These are phyloP conservation scores for Balaeniceps rex DNA, from an alignment of 2,113 vertebrate genomes.

Conservation along the genomic window DNA sequence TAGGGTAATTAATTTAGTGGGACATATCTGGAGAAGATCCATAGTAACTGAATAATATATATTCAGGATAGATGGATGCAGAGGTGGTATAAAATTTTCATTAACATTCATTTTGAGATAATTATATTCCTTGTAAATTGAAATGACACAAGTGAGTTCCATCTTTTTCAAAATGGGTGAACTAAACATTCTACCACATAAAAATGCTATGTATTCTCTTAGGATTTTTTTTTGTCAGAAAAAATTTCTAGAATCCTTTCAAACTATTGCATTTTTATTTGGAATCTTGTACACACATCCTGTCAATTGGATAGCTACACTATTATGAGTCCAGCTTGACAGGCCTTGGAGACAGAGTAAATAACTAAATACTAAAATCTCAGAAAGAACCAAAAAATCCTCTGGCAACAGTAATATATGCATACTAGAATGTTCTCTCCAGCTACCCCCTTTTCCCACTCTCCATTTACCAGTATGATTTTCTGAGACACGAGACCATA, in stretches of 20 bases:
- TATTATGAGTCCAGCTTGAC: neutral
- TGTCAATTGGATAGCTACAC: neutral
- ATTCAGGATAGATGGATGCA: neutral
- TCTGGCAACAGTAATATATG: neutral
- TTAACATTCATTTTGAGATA: neutral
- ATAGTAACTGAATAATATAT: neutral
- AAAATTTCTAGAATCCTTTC: neutral
- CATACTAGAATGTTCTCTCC: neutral
- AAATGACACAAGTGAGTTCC: neutral
- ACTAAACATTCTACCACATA: neutral
- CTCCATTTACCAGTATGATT: neutral
- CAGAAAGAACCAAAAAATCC: neutral
- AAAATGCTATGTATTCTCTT: neutral
- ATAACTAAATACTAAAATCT: neutral
- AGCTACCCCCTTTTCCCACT: neutral
- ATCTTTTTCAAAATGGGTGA: neutral
- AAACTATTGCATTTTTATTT: neutral
- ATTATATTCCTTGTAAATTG: neutral
- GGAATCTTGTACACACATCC: neutral
- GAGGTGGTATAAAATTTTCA: neutral
- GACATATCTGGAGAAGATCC: neutral
- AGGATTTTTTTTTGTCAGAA: neutral
- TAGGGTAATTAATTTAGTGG: neutral
- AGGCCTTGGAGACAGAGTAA: neutral
- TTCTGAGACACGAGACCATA: neutral